Base-by-base conservation (phyloP, 2,888 invertebrate species). In the Norana najaformis region DNA sequence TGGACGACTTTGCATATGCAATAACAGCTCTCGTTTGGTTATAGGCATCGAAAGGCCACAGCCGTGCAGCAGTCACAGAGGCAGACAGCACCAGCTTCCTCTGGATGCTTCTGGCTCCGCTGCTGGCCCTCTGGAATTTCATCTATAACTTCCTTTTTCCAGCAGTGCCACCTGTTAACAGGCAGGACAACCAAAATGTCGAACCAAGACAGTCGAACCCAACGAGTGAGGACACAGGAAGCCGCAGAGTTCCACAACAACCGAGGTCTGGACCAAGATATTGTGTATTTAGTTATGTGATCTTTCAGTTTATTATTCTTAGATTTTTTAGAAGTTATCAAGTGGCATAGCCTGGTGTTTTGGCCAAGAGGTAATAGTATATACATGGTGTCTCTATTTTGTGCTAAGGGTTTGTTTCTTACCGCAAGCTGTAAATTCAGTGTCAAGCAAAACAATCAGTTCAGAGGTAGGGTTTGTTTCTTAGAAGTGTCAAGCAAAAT, bases 91-190 rank as follows among this genome's bases (percentile, higher is more conserved):
- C 35, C 36, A 89, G 96, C 83, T 93, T 97, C 23, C 94, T 97
- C 92, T 96, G 96, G 94, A 94, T 96, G 0, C 93, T 97, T 4
- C 93, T 97, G 37, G 94, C 96, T 11, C 96, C 96, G 0, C 95
- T 97, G 13, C 93, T 96, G 20, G 95, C 91, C 83, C 94, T 96
- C 41, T 95, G 96, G 93, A 95, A 95, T 90, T 96, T 96, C 92
- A 91, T 96, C 53, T 95, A 95, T 92, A 94, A 94, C 37, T 95
- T 96, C 90, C 93, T 96, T 90, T 94, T 94, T 85, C 85, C 85
- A n/a, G 36, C 85, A 37, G 37, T 85, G 36, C 85, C 85, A 36
- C 53, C 69, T n/a, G 69, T 69, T n/a, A 69, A 69, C 69, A 35
- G 36, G 6, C 36, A 16, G 37, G 85, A 23, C 20, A 85, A 36